Percentiles rank a stretch among this genome's conserved stretches.
Conservation (phyloP, 2,888 invertebrate species). For the Pammene aurita region DNA sequence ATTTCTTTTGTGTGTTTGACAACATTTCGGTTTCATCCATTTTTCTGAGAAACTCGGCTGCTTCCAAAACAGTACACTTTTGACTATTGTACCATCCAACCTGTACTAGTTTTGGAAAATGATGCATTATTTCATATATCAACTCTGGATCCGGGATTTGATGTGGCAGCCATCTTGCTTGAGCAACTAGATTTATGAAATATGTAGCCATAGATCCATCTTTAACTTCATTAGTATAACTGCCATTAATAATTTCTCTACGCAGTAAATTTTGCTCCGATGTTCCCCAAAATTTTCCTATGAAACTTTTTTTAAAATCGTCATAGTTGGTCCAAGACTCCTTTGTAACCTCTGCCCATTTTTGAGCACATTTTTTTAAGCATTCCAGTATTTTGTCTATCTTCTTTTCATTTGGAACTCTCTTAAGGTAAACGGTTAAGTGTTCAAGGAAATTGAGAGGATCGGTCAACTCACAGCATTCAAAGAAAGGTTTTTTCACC, state of each 20-base stretch:
- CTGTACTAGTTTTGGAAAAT: slow-evolving; percentile 15
- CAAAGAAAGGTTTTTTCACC: no score
- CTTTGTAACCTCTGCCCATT: slow-evolving; percentile 3
- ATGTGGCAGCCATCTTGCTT: slow-evolving; percentile 16
- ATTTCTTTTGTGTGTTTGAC: background rate
- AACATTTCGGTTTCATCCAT: background rate
- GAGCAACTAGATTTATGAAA: slow-evolving; percentile 5
- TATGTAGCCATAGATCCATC: background rate
- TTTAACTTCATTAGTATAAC: background rate
- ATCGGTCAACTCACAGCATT: no score
- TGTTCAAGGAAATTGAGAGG: no score
- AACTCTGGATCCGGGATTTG: slow-evolving; percentile 8
- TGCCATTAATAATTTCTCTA: background rate
- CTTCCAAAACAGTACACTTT: slow-evolving; percentile 10
- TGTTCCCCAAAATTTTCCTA: slow-evolving; percentile 11
- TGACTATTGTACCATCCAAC: background rate
- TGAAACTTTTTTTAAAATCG: slow-evolving; percentile 19
- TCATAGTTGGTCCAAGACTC: slow-evolving; percentile 4
- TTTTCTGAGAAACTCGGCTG: slow-evolving; percentile 12
- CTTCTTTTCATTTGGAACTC: no score
- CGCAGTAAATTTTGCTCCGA: background rate
- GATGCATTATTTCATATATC: slow-evolving; percentile 12
- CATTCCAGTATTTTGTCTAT: no score
- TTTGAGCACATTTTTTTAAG: background rate
- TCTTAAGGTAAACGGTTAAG: no score